These are phyloP conservation scores for Oscheius sp. DNA, from an alignment of 2,888 invertebrate genomes.

Conservation along the genomic window DNA sequence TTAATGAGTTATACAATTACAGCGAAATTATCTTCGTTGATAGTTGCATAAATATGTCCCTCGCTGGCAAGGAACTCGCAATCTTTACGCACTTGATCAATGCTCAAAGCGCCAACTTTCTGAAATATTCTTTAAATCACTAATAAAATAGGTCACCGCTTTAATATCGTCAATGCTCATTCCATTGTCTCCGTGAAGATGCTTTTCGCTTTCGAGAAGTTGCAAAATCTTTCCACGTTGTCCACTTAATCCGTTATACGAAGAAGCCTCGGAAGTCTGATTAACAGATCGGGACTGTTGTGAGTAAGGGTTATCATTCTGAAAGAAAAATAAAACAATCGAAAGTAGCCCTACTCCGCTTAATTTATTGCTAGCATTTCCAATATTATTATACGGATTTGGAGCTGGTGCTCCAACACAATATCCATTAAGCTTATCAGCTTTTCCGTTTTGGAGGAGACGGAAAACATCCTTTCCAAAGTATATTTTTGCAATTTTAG, in stretches of 20 bases:
- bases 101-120: constrained; percentile 8
- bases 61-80: constrained; percentile 24
- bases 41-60: constrained; percentile 30
- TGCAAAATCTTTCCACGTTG: constrained; percentile 17
- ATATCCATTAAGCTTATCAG: neutral
- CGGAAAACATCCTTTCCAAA: constrained; percentile 21
- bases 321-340: too few relatives aligned
- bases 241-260: neutral
- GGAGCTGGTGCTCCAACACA: constrained; percentile 11
- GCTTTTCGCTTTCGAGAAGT: constrained; percentile 2
- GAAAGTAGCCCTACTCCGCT: too few relatives aligned
- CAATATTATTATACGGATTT: too few relatives aligned
- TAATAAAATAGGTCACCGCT: constrained; percentile 4
- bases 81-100: neutral
- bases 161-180: constrained; percentile 25
- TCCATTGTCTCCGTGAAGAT: constrained; percentile 10
- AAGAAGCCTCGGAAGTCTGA: neutral
- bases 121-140: neutral
- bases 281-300: too few relatives aligned
- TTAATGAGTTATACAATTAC: constrained; percentile 1
- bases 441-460: neutral
- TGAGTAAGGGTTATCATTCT: too few relatives aligned
- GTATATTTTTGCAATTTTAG: constrained; percentile 25
- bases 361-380: too few relatives aligned
- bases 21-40: constrained; percentile 26